Conservation (phyloP, 2,113 vertebrate genomes). For the Psephotus haematonotus region DNA sequence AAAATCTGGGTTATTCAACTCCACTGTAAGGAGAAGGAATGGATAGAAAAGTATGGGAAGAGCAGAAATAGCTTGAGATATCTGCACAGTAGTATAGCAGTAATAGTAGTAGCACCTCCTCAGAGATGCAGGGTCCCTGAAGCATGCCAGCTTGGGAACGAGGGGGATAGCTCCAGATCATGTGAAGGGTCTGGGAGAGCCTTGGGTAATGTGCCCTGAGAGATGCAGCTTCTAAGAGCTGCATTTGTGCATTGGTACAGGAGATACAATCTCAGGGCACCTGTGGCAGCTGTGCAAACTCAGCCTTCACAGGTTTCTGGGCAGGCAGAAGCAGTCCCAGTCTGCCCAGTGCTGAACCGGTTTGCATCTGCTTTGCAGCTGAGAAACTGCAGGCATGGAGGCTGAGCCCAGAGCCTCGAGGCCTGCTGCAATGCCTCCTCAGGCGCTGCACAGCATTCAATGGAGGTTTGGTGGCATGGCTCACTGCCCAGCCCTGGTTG, state of each 20-base stretch:
- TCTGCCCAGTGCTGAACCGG: neutral
- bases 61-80: neutral
- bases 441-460: neutral
- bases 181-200: neutral
- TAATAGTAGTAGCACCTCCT: neutral
- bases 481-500: neutral
- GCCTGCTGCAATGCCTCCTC: neutral
- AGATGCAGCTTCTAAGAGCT: neutral
- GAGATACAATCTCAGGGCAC: neutral
- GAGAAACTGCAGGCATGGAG: neutral
- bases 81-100: neutral
- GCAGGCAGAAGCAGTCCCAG: neutral
- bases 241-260: neutral
- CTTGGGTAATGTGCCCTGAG: neutral
- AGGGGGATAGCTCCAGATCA: neutral
- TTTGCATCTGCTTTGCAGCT: neutral
- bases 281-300: neutral
- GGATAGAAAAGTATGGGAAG: neutral
- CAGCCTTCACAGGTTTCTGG: neutral
- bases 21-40: neutral
- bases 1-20: neutral
- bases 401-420: neutral
- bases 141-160: neutral
- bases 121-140: neutral
- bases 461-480: neutral